Evolutionary conservation across 2,888 invertebrate genomes (phyloP).

Genomic region (Oscheius sp.): DNA sequence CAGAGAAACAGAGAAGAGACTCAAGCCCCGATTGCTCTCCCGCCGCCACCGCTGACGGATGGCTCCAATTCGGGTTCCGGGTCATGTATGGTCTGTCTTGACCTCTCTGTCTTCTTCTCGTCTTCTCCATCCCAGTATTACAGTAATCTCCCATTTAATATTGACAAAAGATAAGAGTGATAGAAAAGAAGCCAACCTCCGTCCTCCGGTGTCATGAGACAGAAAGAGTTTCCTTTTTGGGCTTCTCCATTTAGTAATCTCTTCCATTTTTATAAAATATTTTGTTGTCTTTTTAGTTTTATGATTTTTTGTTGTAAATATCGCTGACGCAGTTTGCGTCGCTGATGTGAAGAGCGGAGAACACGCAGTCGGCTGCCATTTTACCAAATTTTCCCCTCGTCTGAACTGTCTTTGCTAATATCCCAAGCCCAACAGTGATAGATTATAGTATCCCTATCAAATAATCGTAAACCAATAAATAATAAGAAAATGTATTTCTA

Average conservation of each 20-base stretch:
- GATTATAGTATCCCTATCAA: not conserved
- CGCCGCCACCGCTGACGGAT: conserved; percentile 29
- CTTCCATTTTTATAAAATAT: no score
- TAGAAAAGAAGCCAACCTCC: no score
- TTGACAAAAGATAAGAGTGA: no score
- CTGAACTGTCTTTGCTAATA: not conserved
- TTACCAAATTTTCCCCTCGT: no score
- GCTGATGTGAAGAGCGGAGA: conserved; percentile 28
- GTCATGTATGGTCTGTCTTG: not conserved
- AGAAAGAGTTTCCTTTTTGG: no score
- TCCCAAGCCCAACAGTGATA: no score
- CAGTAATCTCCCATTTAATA: no score
- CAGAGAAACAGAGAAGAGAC: conserved; percentile 34
- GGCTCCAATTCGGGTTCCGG: conserved; percentile 8
- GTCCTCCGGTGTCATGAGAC: no score
- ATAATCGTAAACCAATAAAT: not conserved
- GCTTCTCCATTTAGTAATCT: no score
- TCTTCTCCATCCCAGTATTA: no score
- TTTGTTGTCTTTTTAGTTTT: conserved; percentile 7
- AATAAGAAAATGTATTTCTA: not conserved
- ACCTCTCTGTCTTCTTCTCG: no score
- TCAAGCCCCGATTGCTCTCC: not conserved
- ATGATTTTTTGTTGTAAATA: conserved; percentile 32
- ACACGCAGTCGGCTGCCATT: not conserved
- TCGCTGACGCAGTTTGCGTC: conserved; percentile 31